Evolutionary conservation across 2,113 vertebrate genomes (phyloP), one percentile per base, ranked within the genome.

Genomic region (Coptodon rendalli): DNA sequence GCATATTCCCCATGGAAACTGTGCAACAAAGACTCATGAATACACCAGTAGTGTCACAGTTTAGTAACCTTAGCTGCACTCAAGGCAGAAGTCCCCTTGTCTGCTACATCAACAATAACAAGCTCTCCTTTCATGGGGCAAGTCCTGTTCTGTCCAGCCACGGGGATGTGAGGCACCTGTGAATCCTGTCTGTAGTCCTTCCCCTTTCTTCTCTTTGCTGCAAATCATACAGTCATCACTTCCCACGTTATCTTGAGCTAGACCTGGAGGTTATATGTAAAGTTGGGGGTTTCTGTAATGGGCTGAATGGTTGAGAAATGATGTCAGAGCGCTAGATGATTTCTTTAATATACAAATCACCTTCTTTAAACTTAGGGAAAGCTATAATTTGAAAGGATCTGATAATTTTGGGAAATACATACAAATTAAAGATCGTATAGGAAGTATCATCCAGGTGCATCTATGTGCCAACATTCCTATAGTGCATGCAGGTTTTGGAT

Each of bases 71-170:
- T 86, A 91, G 89, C 63, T 82, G 56, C 53, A 50, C 78, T 71
- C 3, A 2, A 84, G 76, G 66, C 85, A 92, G 81, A 91, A 84
- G 88, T 93, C 87, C 71, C 76, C 87, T 87, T 89, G 84, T 91
- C 91, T 88, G 13, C 83, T 86, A 79, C 88, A 89, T 81, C 89
- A 95, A 92, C 90, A 89, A 92, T 59, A 94, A 94, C 82, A 93
- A 90, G 68, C 16, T 29, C 63, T 61, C 54, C 90, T 93, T 94
- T 92, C 84, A 93, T 79, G 68, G 89, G 87, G 91, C 91, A 92
- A 89, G 91, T 95, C 89, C 80, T 85, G 91, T 88, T 94, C 82
- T 92, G 93, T 91, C 80, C 53, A 5, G n/a, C 66, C 48, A 17
- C 78, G 56, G 36, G 38, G 78, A 92, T 88, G 84, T 92, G 85